Conservation (phyloP, 2,888 invertebrate species). For the Drosophila longiperda region DNA sequence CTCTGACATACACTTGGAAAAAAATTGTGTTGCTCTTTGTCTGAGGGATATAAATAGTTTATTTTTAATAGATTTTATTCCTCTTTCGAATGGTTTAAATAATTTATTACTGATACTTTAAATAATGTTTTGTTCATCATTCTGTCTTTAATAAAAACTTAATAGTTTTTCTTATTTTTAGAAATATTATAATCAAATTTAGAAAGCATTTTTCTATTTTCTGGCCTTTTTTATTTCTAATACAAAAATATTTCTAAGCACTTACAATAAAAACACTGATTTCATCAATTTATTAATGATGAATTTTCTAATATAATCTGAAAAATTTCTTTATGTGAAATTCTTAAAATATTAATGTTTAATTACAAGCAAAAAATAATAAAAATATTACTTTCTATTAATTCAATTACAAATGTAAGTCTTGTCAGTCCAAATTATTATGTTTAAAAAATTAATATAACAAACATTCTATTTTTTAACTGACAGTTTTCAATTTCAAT, state of each 20-base stretch:
- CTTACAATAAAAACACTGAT: background rate
- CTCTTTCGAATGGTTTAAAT: background rate
- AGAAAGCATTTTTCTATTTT: too few species aligned
- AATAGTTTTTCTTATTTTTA: too few species aligned
- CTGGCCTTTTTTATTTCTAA: background rate
- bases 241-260: background rate
- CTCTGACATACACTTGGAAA: constrained; percentile 32
- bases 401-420: background rate
- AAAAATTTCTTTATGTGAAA: background rate
- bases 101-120: background rate
- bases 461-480: background rate
- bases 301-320: background rate
- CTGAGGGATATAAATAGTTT: background rate
- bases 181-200: too few species aligned
- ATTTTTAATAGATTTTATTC: background rate
- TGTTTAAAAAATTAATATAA: background rate
- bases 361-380: background rate
- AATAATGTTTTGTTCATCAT: background rate
- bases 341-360: background rate
- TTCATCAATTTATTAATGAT: background rate
- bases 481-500: background rate
- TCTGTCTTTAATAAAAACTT: too few species aligned
- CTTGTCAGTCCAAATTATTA: background rate
- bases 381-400: too few species aligned
- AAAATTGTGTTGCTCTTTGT: constrained; percentile 1